A percentile compares a stretch with the other conserved stretches of the same genome.
phyloP scores from a whole-genome alignment of 2,113 vertebrate genomes.

The Gnathochromis pfefferi region DNA sequence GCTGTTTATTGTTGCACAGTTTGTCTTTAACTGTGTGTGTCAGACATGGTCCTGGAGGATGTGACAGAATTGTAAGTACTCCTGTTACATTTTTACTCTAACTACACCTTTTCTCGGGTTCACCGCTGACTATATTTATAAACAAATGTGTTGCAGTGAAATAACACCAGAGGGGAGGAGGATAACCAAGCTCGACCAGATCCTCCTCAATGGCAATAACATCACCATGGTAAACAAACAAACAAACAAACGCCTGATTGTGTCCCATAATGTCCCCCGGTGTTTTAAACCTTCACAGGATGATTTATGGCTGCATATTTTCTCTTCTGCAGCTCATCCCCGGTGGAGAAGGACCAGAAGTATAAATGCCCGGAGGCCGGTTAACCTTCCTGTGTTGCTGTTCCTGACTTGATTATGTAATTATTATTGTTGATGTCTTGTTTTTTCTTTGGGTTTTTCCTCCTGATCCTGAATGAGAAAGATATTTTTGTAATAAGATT shows the following conservation, averaged over 20 bases:
- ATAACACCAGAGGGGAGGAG: constrained; percentile 94
- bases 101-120: fast-evolving
- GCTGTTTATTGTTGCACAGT: not conserved
- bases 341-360: constrained; percentile 96
- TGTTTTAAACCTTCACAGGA: not conserved
- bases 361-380: constrained; percentile 45
- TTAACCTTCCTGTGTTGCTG: not conserved
- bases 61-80: constrained; percentile 85
- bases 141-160: constrained; percentile 71
- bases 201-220: constrained; percentile 96
- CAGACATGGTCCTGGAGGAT: constrained; percentile 86
- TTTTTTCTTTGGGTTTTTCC: not conserved
- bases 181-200: constrained; percentile 97
- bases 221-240: constrained; percentile 88
- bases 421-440: not conserved
- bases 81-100: fast-evolving
- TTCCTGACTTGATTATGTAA: not conserved
- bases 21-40: constrained; percentile 59
- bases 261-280: fast-evolving
- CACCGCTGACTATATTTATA: not conserved
- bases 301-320: not conserved
- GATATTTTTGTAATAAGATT: constrained; percentile 42
- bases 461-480: not conserved
- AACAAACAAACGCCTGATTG: fast-evolving
- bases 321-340: constrained; percentile 82